Evolutionary conservation across 2,888 invertebrate species (phyloP).

Genomic region (Myopa testacea): DNA sequence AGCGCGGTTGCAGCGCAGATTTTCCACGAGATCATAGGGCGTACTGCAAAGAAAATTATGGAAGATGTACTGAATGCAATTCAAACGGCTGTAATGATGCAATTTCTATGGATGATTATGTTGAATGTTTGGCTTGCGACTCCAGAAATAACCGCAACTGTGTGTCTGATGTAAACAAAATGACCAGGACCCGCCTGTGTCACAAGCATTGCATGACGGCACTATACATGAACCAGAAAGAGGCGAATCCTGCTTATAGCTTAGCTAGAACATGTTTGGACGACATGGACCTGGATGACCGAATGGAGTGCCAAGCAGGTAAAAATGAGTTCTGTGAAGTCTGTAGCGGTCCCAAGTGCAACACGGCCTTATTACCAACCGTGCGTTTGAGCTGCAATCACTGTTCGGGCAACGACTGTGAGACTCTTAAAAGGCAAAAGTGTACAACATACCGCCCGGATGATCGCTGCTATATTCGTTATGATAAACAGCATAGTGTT

Average conservation of each 20-base stretch:
- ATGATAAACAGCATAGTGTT: constrained; percentile 54
- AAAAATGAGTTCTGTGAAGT: constrained; percentile 52
- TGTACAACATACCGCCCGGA: constrained; percentile 56
- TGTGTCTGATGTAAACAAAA: constrained; percentile 41
- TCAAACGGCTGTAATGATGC: constrained; percentile 64
- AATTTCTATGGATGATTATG: constrained; percentile 50
- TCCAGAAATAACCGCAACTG: constrained; percentile 53
- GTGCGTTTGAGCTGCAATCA: constrained; percentile 53
- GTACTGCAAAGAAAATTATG: constrained; percentile 54
- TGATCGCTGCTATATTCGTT: constrained; percentile 59
- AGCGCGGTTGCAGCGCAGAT: constrained; percentile 58
- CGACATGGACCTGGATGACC: constrained; percentile 59
- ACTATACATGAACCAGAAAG: constrained; percentile 53
- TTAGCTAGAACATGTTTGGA: constrained; percentile 60
- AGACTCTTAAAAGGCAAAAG: constrained; percentile 45
- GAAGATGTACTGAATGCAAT: constrained; percentile 59
- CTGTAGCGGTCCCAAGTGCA: constrained; percentile 55
- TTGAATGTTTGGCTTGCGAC: constrained; percentile 60
- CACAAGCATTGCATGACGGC: constrained; percentile 60
- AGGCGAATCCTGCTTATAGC: constrained; percentile 57
- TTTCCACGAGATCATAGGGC: constrained; percentile 43
- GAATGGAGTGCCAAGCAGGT: constrained; percentile 52
- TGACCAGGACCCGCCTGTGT: constrained; percentile 55
- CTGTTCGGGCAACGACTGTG: constrained; percentile 57
- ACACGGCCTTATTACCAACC: constrained; percentile 51